These are phyloP conservation scores for Prorops nasuta DNA, from an alignment of 1,140 invertebrate species.

Conservation along the genomic window DNA sequence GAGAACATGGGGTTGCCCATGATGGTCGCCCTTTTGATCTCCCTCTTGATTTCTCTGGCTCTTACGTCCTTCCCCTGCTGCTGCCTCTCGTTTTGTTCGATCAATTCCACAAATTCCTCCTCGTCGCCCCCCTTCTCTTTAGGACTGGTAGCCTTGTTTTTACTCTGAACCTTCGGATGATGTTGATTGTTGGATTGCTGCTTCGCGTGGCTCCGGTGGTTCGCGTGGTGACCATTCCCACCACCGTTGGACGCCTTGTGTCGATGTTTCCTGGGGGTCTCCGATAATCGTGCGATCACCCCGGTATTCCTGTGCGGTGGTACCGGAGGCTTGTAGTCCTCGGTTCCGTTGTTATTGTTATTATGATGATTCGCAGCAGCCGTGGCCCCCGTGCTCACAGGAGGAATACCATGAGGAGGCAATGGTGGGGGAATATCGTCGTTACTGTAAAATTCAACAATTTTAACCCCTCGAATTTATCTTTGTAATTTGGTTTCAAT, in stretches of 20 bases:
- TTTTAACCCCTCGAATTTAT: neutral
- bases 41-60: conserved; percentile 50
- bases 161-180: conserved; percentile 22
- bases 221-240: conserved; percentile 26
- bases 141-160: conserved; percentile 18
- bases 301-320: conserved; percentile 79
- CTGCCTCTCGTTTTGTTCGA: conserved; percentile 23
- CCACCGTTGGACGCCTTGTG: conserved; percentile 50
- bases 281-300: conserved; percentile 45
- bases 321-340: conserved; percentile 80
- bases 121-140: conserved; percentile 25
- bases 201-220: conserved; percentile 6
- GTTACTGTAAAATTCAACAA: conserved; percentile 34
- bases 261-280: conserved; percentile 46
- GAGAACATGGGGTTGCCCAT: conserved; percentile 86
- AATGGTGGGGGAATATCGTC: conserved; percentile 57
- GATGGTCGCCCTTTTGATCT: conserved; percentile 79
- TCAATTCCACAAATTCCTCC: conserved; percentile 45
- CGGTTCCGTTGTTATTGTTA: conserved; percentile 47
- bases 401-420: conserved; percentile 56
- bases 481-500: neutral
- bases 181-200: conserved; percentile 13
- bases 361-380: conserved; percentile 14
- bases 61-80: conserved; percentile 33
- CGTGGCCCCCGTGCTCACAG: conserved; percentile 27